Evolutionary conservation across 2,113 vertebrate species (phyloP).

Genomic region (Cyanistes caeruleus): DNA sequence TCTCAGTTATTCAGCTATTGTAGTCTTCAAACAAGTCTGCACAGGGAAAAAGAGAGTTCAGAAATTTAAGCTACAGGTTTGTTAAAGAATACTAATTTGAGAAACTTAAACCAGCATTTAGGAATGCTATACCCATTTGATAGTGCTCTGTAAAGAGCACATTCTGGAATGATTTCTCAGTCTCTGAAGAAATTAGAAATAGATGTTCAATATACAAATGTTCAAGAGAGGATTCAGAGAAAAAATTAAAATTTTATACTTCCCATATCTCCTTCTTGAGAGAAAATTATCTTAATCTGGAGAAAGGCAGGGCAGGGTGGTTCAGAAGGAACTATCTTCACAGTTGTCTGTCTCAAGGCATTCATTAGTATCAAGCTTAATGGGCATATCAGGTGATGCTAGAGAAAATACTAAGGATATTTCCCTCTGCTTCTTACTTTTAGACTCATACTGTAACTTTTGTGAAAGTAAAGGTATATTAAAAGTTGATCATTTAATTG

Average conservation of each 20-base stretch:
- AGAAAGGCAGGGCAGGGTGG: not conserved
- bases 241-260: not conserved
- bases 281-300: not conserved
- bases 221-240: not conserved
- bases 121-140: not conserved
- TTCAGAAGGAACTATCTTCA: not conserved
- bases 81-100: not conserved
- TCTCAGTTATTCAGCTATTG: not conserved
- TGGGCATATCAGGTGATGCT: not conserved
- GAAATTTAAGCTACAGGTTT: not conserved
- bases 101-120: not conserved
- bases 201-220: not conserved
- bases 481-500: not conserved
- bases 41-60: not conserved
- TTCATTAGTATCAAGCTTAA: not conserved
- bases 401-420: not conserved
- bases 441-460: not conserved
- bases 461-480: not conserved
- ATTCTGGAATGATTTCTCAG: not conserved
- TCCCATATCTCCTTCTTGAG: not conserved
- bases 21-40: not conserved
- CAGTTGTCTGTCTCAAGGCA: not conserved
- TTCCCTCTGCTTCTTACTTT: not conserved
- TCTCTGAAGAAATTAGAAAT: not conserved
- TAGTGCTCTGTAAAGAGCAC: not conserved